Conservation (phyloP, 2,113 vertebrate species). For the Dryoscopus gambensis region DNA sequence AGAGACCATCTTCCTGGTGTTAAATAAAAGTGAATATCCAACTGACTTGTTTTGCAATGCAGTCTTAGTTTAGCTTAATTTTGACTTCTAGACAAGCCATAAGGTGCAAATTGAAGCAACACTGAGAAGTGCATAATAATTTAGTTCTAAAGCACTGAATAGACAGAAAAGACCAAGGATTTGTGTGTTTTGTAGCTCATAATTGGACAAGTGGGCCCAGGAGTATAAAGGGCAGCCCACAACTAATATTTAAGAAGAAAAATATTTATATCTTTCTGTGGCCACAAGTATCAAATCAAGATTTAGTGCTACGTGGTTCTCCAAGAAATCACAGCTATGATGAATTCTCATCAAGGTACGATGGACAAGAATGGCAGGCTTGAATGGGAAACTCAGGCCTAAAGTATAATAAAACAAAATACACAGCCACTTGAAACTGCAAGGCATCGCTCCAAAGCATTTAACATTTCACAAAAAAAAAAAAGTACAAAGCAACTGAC, state of each 20-base stretch:
- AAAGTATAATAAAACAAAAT: neutral
- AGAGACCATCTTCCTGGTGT: neutral
- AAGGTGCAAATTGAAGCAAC: neutral
- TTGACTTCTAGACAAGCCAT: neutral
- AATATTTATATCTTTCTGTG: neutral
- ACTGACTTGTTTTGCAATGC: accelerated
- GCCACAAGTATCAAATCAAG: neutral
- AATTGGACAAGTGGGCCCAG: neutral
- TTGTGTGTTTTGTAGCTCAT: neutral
- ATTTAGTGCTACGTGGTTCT: neutral
- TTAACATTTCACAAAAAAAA: neutral
- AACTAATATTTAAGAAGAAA: neutral
- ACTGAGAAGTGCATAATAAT: neutral
- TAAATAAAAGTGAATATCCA: neutral
- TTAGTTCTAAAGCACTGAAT: neutral
- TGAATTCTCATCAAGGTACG: neutral
- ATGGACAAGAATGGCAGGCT: neutral
- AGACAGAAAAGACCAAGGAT: neutral
- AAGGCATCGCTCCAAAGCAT: neutral
- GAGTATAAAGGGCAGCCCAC: neutral
- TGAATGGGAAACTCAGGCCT: neutral
- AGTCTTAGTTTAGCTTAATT: neutral
- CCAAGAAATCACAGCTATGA: neutral
- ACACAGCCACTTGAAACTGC: neutral
- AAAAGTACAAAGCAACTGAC: neutral